Base-by-base conservation (phyloP, 2,113 vertebrate genomes). In the Bubo bubo region DNA sequence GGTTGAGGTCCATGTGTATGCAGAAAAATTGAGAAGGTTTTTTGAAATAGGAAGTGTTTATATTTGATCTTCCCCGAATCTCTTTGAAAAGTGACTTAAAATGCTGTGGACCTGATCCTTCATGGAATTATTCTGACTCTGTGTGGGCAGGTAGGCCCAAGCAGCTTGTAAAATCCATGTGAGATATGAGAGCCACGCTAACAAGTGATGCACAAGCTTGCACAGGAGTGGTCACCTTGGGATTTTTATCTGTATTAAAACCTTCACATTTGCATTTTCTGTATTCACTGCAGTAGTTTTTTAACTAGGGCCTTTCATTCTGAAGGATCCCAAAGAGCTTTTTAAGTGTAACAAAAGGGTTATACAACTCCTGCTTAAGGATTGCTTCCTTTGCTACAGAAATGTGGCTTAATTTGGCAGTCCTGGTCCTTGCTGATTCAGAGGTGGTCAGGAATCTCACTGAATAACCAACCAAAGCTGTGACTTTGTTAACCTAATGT, bases 261-360 rank as follows among this genome's bases (percentile, higher is more conserved):
- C 3, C 4, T 67, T 83, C 59, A 30, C 21, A 19, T n/a, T 77
- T 91, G n/a, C 49, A n/a, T 79, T 52, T 79, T 79, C 47, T 12
- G 3, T 56, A 7, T 77, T 86, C 34, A 34, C 59, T 47, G 59
- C 30, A 32, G 35, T 49, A 14, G 12, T 12, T 81, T 85, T 66
- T 71, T 49, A 52, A 90, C 59, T 34, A 77, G 16, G 12, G 43
- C 90, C 90, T 97, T 96, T 96, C 80, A 53, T 96, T 86, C 97
- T 87, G 89, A 92, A 94, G 94, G 95, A 97, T 97, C 91, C 91
- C 95, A 95, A 91, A 96, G 35, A 64, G 43, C 93, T 96, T 95
- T 91, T 47, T 64, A 58, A 79, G 30, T 49, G 34, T 68, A 63
- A 37, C 35, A 28, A 16, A 81, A 84, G n/a, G 12, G 17, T 62